phyloP scores from a whole-genome alignment of 2,797 vertebrate species.

The Cetoscarus ocellatus region DNA sequence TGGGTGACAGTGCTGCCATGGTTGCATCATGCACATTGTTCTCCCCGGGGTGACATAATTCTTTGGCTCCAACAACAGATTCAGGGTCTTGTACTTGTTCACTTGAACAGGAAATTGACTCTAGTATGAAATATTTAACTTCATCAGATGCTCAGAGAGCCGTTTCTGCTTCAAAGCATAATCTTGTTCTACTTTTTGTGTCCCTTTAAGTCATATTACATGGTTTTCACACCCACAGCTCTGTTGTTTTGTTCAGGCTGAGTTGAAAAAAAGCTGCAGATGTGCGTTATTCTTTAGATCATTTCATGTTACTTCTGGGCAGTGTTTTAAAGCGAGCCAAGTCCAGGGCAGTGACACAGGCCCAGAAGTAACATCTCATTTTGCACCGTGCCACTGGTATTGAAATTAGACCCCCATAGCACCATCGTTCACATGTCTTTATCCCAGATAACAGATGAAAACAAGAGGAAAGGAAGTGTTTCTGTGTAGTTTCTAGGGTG shows the following conservation, averaged over 20 bases:
- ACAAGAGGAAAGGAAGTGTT: too few species aligned
- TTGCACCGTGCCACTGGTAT: too few species aligned
- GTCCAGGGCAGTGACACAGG: too few species aligned
- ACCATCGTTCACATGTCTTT: too few species aligned
- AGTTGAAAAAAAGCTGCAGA: not conserved
- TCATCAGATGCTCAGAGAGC: not conserved
- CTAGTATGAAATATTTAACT: slow-evolving; percentile 15
- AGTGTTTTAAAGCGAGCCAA: too few species aligned
- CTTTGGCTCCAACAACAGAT: slow-evolving; percentile 35
- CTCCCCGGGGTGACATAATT: slow-evolving; percentile 53
- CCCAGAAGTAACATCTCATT: too few species aligned
- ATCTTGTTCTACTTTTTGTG: not conserved
- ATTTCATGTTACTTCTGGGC: too few species aligned
- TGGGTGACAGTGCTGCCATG: slow-evolving; percentile 54
- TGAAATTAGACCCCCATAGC: too few species aligned
- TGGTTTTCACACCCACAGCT: not conserved
- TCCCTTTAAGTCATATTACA: slow-evolving; percentile 3
- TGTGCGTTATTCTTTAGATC: too few species aligned
- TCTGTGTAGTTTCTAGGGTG: too few species aligned
- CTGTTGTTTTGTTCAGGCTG: not conserved
- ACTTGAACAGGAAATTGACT: slow-evolving; percentile 19
- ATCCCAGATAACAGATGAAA: too few species aligned
- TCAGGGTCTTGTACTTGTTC: slow-evolving; percentile 15
- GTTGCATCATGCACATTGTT: slow-evolving; percentile 64
- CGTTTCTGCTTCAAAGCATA: not conserved